A percentile compares a stretch with the other conserved stretches of the same genome.
phyloP scores from a whole-genome alignment of 2,888 invertebrate genomes.

The Pollenia griseotomentosa region DNA sequence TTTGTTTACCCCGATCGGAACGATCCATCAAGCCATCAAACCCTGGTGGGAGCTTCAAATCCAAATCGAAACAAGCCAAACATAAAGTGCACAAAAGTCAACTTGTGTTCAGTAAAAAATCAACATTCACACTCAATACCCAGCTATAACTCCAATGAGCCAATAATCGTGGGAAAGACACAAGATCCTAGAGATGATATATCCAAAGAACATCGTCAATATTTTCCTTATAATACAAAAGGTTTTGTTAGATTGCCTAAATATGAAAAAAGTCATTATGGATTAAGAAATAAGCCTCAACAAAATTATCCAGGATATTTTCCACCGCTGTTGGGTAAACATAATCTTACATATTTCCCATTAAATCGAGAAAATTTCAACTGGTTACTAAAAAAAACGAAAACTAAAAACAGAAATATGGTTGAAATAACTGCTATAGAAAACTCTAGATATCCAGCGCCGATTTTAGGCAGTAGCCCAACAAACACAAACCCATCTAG shows the following conservation, averaged over 20 bases:
- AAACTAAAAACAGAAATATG: neutral
- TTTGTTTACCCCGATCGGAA: conserved; percentile 6
- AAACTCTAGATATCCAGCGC: neutral
- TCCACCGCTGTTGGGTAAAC: neutral
- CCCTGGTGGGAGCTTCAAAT: neutral
- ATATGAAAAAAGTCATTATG: neutral
- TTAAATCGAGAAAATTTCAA: neutral
- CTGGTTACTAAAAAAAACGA: neutral
- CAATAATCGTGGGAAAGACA: neutral
- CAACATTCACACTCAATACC: neutral
- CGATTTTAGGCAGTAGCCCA: neutral
- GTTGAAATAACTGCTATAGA: neutral
- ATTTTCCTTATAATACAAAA: neutral
- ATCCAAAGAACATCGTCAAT: neutral
- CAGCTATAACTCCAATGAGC: neutral
- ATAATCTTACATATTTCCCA: neutral
- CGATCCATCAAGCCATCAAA: neutral
- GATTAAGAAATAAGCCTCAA: neutral
- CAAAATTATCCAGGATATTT: neutral
- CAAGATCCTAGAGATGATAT: neutral
- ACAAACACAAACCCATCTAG: neutral
- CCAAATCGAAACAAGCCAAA: neutral
- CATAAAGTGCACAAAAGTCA: neutral
- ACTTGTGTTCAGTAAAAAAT: conserved; percentile 16
- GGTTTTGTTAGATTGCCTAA: neutral